These are phyloP conservation scores for Apis dorsata DNA, from an alignment of 1,140 invertebrate genomes.

Conservation along the genomic window DNA sequence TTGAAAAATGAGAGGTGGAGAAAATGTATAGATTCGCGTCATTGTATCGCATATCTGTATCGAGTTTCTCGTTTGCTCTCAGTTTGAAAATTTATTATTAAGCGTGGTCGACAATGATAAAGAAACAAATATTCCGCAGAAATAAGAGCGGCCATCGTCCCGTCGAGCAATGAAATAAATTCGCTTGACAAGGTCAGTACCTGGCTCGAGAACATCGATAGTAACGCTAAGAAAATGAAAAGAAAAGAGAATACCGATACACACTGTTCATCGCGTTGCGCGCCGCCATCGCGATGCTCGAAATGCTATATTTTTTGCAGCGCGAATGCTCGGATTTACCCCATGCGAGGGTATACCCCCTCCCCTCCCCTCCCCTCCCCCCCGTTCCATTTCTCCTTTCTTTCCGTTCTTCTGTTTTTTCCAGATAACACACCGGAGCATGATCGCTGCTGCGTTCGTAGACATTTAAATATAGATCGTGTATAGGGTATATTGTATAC, in stretches of 20 bases:
- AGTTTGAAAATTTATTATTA: background rate
- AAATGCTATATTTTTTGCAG: slow-evolving; percentile 56
- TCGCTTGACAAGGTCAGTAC: slow-evolving; percentile 25
- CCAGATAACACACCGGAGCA: slow-evolving; percentile 37
- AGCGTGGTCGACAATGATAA: background rate
- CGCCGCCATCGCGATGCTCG: background rate
- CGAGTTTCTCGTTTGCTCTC: background rate
- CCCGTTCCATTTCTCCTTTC: background rate
- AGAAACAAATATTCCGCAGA: background rate
- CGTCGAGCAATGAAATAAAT: background rate
- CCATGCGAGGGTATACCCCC: background rate
- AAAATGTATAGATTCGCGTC: background rate
- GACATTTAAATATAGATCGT: slow-evolving; percentile 59
- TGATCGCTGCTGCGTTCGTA: slow-evolving; percentile 56
- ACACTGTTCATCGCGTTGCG: slow-evolving; percentile 7
- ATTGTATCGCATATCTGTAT: no score
- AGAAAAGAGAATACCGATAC: slow-evolving; percentile 4
- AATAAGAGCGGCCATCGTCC: background rate
- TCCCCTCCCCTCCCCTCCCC: no score
- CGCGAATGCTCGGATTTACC: slow-evolving; percentile 32
- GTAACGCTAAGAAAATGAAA: background rate
- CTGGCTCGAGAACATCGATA: slow-evolving; percentile 34
- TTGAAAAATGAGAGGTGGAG: background rate
- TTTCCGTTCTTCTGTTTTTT: slow-evolving; percentile 3
- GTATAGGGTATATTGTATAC: slow-evolving; percentile 69